phyloP scores from a whole-genome alignment of 2,888 invertebrate species.

The Gonocerus acuteangulatus region DNA sequence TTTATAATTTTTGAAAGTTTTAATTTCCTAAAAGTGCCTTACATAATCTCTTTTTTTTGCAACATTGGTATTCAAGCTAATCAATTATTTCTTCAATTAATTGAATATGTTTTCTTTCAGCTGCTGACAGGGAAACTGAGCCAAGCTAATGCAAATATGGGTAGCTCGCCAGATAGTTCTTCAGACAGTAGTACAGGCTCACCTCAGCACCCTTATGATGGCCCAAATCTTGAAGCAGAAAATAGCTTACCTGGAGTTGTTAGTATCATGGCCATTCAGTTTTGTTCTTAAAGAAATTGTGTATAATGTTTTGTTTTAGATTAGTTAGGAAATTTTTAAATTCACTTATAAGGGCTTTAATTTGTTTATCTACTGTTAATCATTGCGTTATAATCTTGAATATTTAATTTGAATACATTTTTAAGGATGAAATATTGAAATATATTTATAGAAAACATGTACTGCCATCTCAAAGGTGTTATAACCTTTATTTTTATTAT shows the following conservation, averaged over 20 bases:
- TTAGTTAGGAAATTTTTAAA: background rate
- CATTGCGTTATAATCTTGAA: too few relatives aligned
- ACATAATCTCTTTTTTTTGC: background rate
- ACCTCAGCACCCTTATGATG: slow-evolving; percentile 76
- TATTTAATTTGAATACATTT: too few relatives aligned
- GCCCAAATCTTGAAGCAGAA: slow-evolving; percentile 75
- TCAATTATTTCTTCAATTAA: too few relatives aligned
- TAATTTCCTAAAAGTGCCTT: background rate
- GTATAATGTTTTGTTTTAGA: background rate
- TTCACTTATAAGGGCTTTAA: too few relatives aligned
- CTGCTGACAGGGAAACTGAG: slow-evolving; percentile 68
- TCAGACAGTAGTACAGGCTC: slow-evolving; percentile 92
- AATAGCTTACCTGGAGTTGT: slow-evolving; percentile 85
- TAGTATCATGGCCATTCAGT: slow-evolving; percentile 46
- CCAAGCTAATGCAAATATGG: slow-evolving; percentile 61
- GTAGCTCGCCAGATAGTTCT: slow-evolving; percentile 83
- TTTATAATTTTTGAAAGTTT: background rate
- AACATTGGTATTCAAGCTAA: background rate
- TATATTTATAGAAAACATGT: too few relatives aligned
- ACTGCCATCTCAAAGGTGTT: too few relatives aligned
- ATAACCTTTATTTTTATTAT: too few relatives aligned
- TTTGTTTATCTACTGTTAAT: too few relatives aligned
- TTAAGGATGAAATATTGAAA: too few relatives aligned
- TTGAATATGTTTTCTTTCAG: slow-evolving; percentile 47
- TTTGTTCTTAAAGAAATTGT: too few relatives aligned